Evolutionary conservation across 2,113 vertebrate species (phyloP), one percentile per base, ranked within the genome.

Genomic region (Triplophysa siluroides): DNA sequence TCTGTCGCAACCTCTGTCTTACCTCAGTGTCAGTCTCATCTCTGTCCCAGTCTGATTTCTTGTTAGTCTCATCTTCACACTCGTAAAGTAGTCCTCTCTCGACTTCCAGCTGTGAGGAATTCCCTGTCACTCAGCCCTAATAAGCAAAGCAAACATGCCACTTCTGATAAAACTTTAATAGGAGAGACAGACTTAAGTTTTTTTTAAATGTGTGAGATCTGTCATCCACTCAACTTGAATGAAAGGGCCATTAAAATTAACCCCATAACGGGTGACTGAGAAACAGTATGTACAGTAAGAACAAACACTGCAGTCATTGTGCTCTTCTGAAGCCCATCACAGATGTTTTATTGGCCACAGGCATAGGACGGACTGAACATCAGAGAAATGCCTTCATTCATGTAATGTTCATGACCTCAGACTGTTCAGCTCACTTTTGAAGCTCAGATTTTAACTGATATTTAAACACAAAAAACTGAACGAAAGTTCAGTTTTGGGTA

Each of bases 61-160:
- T n/a, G 8, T 2, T 4, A 43, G 64, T 67, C 64, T 67, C 10
- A 43, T 67, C 16, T 69, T 52, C 14, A 52, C 50, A 19, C 16
- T 18, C 16, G 19, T 52, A 16, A 3, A 18, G 50, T 52, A 50
- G 80, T 77, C 45, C 82, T 81, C 65, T 74, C 70, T 21, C 33
- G 2, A 68, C 74, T 83, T 68, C 64, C 71, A 65, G 54, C 74
- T 75, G 79, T 69, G 67, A 72, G 82, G 78, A 65, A 45, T 80
- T 83, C 81, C 63, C 71, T 24, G 10, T 77, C 83, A 81, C 75
- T 86, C 80, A 64, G 58, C 50, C 69, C 43, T 83, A 85, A 90
- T 87, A 83, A 85, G 75, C 81, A 86, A 58, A 76, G 86, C 85
- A 83, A 86, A 80, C 33, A 72, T 86, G 84, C 85, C 85, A 80